Base-by-base conservation (phyloP, 2,888 invertebrate species). In the Mongoloraphidia duomilia region DNA sequence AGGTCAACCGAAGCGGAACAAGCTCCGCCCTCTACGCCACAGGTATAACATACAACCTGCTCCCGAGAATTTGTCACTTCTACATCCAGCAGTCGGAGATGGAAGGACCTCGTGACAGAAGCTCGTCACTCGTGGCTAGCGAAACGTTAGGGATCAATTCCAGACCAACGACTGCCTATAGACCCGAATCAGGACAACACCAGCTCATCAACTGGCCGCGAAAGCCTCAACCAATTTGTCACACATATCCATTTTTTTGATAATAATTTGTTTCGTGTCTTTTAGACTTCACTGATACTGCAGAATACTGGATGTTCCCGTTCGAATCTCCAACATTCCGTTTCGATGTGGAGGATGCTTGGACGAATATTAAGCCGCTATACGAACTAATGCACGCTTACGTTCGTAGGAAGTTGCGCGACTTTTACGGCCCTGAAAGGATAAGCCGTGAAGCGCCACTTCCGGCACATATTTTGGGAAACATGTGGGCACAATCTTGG, bases 401-500 rank as follows among this genome's bases (percentile, higher is more conserved):
- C 65, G 84, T 93, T 0, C 76, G 94, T 34, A 77, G 85, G 49
- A 85, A 87, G 60, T 72, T 95, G 12, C 77, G 86, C 1, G 83
- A 88, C 59, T 76, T 82, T 34, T 91, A 93, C 60, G 92, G 92
- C 0, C 85, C 85, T 0, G 86, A 90, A 60, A 77, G 83, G 55
- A 81, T 87, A 46, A 84, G 82, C 55, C 71, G 82, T 2, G 81
- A 85, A 39, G 88, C 89, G 0, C 89, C 90, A 0, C 73, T 91
- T 40, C 90, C 91, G 0, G 86, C 88, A 0, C 90, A 91, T 59
- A 76, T 91, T 49, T 72, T 91, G 6, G 91, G 93, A 0, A 91
- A 91, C 61, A 88, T 92, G 84, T 92, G 89, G 83, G 88, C 78
- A 0, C 91, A 92, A 66, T 82, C 83, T 41, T 92, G 91, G 91